A percentile compares a stretch with the other conserved stretches of the same genome.
Evolutionary conservation across 2,888 invertebrate genomes (phyloP).

Genomic region (Drosophila cracens): DNA sequence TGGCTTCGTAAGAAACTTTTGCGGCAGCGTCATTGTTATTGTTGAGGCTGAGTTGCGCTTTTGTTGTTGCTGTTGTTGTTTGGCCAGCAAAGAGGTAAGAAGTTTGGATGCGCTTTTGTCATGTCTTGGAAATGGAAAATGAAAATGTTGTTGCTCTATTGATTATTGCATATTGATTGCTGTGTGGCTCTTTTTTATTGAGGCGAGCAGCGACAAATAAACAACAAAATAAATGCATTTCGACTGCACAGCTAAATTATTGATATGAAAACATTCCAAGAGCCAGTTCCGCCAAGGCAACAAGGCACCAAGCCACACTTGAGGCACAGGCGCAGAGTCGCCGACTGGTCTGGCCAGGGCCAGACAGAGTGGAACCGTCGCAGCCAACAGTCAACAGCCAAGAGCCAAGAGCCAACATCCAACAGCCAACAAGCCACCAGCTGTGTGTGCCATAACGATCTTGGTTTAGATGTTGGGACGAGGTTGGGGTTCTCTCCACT

Average conservation of each 20-base stretch:
- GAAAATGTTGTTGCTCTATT: conserved; percentile 79
- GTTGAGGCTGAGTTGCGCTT: conserved; percentile 64
- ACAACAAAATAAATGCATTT: conserved; percentile 51
- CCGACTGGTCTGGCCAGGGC: conserved; percentile 76
- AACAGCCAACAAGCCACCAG: conserved; percentile 54
- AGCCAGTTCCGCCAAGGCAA: conserved; percentile 15
- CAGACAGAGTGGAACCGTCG: conserved; percentile 79
- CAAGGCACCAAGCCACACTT: conserved; percentile 20
- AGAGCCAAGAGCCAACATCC: background rate
- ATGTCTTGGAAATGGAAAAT: conserved; percentile 65
- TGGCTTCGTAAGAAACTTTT: conserved; percentile 74
- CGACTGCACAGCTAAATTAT: conserved; percentile 54
- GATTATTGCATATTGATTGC: conserved; percentile 80
- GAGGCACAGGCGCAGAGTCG: conserved; percentile 48
- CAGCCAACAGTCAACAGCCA: conserved; percentile 56
- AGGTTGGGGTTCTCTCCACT: conserved; percentile 50
- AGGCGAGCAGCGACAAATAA: conserved; percentile 73
- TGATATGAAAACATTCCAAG: conserved; percentile 69
- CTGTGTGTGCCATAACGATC: conserved; percentile 54
- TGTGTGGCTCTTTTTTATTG: conserved; percentile 74
- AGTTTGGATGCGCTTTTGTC: conserved; percentile 80
- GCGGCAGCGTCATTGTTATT: conserved; percentile 79
- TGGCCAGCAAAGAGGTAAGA: conserved; percentile 56
- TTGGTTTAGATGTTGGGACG: conserved; percentile 36
- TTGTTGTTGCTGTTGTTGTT: conserved; percentile 44